Base-by-base conservation (phyloP, 2,888 invertebrate genomes). In the Apamea monoglypha region DNA sequence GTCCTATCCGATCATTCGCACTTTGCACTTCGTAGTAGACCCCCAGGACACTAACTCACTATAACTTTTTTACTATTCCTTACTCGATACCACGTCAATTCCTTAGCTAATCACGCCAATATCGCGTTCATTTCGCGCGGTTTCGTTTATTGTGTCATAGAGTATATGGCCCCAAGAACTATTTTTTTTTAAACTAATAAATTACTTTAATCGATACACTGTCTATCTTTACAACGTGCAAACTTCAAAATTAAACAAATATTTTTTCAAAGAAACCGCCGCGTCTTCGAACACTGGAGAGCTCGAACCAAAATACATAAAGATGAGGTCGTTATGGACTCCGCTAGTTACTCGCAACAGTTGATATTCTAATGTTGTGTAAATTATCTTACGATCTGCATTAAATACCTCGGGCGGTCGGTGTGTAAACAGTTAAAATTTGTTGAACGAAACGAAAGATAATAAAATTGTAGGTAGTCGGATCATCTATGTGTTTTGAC, bases 281-380 rank as follows among this genome's bases (percentile, higher is more conserved):
- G 6, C 29, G 3, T 78, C 32, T 44, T 78, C 29, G 68, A 78
- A 68, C 32, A 67, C 10, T 36, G 14, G 32, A 21, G 63, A 67
- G 53, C 59, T 36, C 75, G 16, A 59, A 40, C 18, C 16, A 14
- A 76, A 78, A 80, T 87, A 80, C 71, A 88, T 88, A 86, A 82
- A 82, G 70, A 85, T 76, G 74, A 87, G 78, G 0, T 50, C 32
- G 83, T 63, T n/a, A 76, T 32, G 14, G 69, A 84, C 73, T 14
- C 68, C 16, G 61, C n/a, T 78, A 78, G 76, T 81, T 76, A 87
- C 40, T 61, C 53, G 14, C 29, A 67, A 74, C 14, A 72, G 64
- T 73, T 78, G 70, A 76, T 85, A 87, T 85, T 85, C 56, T 74
- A 87, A 87, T 84, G 12, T 25, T 69, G 61, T 47, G 61, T 63